Base-by-base conservation (phyloP, 2,888 invertebrate species). In the Ectemnius continuus region DNA sequence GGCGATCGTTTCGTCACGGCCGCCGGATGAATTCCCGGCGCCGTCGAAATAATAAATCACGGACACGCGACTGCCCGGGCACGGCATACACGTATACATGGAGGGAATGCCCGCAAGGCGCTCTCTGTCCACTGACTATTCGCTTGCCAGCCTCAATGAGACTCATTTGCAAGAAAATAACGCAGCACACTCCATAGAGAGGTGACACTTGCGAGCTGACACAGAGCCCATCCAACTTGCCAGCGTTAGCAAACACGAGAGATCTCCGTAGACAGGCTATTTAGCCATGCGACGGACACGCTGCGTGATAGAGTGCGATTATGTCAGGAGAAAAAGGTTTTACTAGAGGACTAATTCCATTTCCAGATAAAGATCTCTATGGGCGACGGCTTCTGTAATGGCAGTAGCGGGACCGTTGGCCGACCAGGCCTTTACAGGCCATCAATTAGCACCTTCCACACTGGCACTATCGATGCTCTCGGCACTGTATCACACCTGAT, bases 401-500 rank as follows among this genome's bases (percentile, higher is more conserved):
- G 16, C 56, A 56, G 26, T 36, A 16, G n/a, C 28, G 18, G 6
- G 18, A 56, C 47, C 47, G 16, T 18, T 16, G 23, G 23, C 26
- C 5, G 18, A 8, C 2, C 63, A 52, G 28, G 52, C 28, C 28
- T 63, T 63, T 63, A 63, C 52, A 52, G 63, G 26, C 63, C 56
- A 63, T 63, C 52, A 63, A 63, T 63, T 63, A 63, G 28, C 63
- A 63, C 52, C 63, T 63, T 63, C 63, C 48, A 4, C 52, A 16
- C 23, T n/a, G 52, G 18, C 3, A 63, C 28, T 36, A 36, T 56
- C 63, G 63, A 63, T 28, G 56, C 52, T 56, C n/a, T 28, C 63
- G 63, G 28, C 36, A 16, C n/a, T 28, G 16, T 48, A 56, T 52
- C 26, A n/a, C 28, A 3, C 56, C n/a, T 64, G 64, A 57, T 57